phyloP scores from a whole-genome alignment of 2,113 vertebrate species.

The Cheilinus undulatus region DNA sequence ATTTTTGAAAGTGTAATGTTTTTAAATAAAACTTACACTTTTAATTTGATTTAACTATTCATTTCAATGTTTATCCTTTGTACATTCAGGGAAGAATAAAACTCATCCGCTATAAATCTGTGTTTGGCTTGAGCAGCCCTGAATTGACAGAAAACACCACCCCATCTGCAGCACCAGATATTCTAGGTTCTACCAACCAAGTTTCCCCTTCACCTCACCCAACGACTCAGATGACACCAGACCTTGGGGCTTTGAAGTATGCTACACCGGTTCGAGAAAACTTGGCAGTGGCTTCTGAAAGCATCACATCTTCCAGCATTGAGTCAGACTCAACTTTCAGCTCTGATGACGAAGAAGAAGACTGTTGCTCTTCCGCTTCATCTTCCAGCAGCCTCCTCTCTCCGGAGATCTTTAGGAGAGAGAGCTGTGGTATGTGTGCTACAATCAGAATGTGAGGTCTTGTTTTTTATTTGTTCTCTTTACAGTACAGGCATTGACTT shows the following conservation, averaged over 20 bases:
- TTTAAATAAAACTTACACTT: background rate
- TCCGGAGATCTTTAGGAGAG: slow-evolving; percentile 87
- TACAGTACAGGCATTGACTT: slow-evolving; percentile 21
- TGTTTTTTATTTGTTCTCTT: background rate
- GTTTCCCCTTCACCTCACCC: background rate
- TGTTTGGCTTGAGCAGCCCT: background rate
- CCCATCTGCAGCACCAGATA: background rate
- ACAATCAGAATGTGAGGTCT: background rate
- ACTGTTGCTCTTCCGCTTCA: background rate
- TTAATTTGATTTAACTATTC: background rate
- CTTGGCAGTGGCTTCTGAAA: slow-evolving; percentile 1
- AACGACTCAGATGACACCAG: background rate
- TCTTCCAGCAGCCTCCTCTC: slow-evolving; percentile 76
- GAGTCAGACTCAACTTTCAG: slow-evolving; percentile 25
- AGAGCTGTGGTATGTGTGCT: slow-evolving; percentile 77
- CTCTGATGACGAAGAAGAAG: slow-evolving; percentile 23
- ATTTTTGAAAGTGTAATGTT: too few relatives aligned
- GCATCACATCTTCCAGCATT: background rate
- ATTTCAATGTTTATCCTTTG: slow-evolving; percentile 6
- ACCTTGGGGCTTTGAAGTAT: background rate
- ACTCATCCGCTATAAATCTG: background rate
- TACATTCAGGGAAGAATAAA: slow-evolving; percentile 5
- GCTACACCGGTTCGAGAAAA: background rate
- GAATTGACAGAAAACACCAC: background rate
- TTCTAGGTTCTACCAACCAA: background rate